Base-by-base conservation (phyloP, 1,140 invertebrate species). In the Hormaphis cornu region DNA sequence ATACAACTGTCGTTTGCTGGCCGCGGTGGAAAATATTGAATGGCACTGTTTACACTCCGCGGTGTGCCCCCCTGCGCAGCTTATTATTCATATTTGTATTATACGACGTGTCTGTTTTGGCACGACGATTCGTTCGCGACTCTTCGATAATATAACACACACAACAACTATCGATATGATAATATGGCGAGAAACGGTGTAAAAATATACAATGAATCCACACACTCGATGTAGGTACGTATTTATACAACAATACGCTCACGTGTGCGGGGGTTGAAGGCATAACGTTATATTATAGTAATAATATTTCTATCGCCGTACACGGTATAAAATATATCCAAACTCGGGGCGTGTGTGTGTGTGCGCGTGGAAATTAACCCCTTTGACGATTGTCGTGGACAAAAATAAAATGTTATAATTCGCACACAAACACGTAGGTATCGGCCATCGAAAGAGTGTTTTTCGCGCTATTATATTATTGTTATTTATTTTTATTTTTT, bases 361-460 rank as follows among this genome's bases (percentile, higher is more conserved):
- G n/a, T n/a, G n/a, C n/a, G 28, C 35, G 61, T 66, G 61, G 18
- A 66, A 66, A 66, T 66, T 66, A 66, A 66, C 61, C 61, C 61
- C 44, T 66, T 66, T 66, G 42, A 50, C 61, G 44, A 16, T 20
- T n/a, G n/a, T n/a, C n/a, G n/a, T 26, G 44, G 10, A 66, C 58
- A 46, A 63, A n/a, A n/a, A n/a, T n/a, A n/a, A n/a, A n/a, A n/a
- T n/a, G n/a, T n/a, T n/a, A n/a, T n/a, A n/a, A n/a, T n/a, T n/a
- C n/a, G n/a, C n/a, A n/a, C n/a, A n/a, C 30, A 48, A 7, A 35
- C 18, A n/a, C 10, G 4, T 20, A 10, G 16, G 22, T 20, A 37
- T 44, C n/a, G 28, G 44, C 28, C n/a, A n/a, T 18, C 30, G 52
- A 14, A n/a, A 24, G 33, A 20, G 14, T 1, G 58, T 61, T n/a